These are phyloP conservation scores for Leptobrachium leishanense DNA, from an alignment of 2,113 vertebrate species.

Conservation along the genomic window DNA sequence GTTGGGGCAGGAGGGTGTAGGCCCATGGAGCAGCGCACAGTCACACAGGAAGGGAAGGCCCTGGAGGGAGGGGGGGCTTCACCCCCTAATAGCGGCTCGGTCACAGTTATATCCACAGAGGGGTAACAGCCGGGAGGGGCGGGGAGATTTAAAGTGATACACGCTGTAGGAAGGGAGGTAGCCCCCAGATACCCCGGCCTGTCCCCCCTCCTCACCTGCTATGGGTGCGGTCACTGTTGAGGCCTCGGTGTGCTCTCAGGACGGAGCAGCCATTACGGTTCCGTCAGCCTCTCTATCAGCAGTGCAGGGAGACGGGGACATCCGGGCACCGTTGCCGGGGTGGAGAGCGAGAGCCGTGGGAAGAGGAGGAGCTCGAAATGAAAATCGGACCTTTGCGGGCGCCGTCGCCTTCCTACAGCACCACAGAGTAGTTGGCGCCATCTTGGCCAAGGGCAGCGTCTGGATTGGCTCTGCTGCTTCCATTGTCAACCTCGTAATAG, in stretches of 20 bases:
- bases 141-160: not conserved
- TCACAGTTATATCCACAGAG: too few relatives aligned
- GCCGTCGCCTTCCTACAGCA: conserved; percentile 14
- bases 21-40: not conserved
- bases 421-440: not conserved
- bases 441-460: conserved; percentile 22
- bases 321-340: conserved; percentile 41
- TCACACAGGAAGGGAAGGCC: not conserved
- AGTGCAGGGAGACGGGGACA: conserved; percentile 43
- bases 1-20: not conserved
- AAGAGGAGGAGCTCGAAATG: conserved; percentile 10
- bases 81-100: too few relatives aligned
- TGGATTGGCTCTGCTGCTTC: not conserved
- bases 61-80: not conserved
- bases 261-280: conserved; percentile 37
- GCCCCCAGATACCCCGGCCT: not conserved
- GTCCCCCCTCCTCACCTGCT: not conserved
- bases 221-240: not conserved
- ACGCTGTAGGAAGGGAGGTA: not conserved
- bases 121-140: too few relatives aligned
- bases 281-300: conserved; percentile 43
- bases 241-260: conserved; percentile 20
- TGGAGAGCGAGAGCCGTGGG: conserved; percentile 17
- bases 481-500: not conserved
- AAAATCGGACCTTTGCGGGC: not conserved